These are phyloP conservation scores for Erpetoichthys calabaricus DNA, from an alignment of 2,797 vertebrate genomes.

Conservation along the genomic window DNA sequence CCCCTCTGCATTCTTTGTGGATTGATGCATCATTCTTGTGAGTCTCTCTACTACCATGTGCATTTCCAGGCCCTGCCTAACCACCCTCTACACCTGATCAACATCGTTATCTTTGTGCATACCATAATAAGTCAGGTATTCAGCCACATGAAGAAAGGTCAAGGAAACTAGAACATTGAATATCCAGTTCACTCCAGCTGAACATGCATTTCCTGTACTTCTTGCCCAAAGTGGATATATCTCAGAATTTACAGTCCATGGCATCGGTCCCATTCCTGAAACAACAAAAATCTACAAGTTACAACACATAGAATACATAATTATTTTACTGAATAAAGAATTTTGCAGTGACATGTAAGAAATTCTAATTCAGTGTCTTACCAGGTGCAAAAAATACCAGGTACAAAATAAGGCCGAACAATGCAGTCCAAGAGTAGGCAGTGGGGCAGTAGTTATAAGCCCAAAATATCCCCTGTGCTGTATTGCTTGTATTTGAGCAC, in stretches of 20 bases:
- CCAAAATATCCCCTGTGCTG: constrained; percentile 68
- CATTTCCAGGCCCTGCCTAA: neutral
- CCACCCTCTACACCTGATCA: neutral
- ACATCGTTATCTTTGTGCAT: constrained; percentile 17
- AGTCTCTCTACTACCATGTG: neutral
- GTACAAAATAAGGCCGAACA: constrained; percentile 81
- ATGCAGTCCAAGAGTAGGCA: constrained; percentile 79
- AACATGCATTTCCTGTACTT: constrained; percentile 89
- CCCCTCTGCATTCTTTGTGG: neutral
- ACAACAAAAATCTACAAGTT: constrained; percentile 12
- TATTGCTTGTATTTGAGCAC: constrained; percentile 73
- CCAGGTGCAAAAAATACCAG: constrained; percentile 87
- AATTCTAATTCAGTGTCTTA: constrained; percentile 28
- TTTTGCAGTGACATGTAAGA: neutral
- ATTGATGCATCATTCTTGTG: neutral
- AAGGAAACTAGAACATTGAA: constrained; percentile 89
- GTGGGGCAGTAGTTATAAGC: constrained; percentile 96
- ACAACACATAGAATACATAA: constrained; percentile 10
- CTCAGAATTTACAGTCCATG: constrained; percentile 97
- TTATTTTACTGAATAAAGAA: neutral
- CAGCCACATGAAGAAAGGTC: constrained; percentile 85
- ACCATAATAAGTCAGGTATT: constrained; percentile 94
- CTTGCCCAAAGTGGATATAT: constrained; percentile 96
- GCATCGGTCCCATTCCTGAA: constrained; percentile 95
- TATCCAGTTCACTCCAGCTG: constrained; percentile 90